Base-by-base conservation (phyloP, 2,113 vertebrate species). In the Ardeotis arabs region DNA sequence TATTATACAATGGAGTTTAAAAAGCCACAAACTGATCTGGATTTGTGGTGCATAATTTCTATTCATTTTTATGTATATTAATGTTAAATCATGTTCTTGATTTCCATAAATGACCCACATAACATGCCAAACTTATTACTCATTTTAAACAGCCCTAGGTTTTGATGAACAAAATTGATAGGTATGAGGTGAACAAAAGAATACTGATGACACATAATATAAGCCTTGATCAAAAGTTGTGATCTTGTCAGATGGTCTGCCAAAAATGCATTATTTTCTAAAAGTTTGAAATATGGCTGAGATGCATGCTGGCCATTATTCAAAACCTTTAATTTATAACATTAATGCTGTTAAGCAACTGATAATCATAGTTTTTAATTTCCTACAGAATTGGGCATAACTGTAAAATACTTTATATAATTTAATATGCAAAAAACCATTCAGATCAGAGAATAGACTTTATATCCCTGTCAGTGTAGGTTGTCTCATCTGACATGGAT, bases 91-190 rank as follows among this genome's bases (percentile, higher is more conserved):
- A 95, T 85, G 69, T 84, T 91, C 84, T 96, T 96, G 89, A 97
- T 97, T 98, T 97, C 95, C 73, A 63, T 97, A 96, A 97, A 84
- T 90, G 87, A 93, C 95, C 95, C 53, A 72, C 33, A 77, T 59
- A 80, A 78, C 76, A 87, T 87, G 88, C 92, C 66, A 95, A 64
- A 84, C 74, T 89, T 69, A 67, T 90, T 96, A 78, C 33, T 66
- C 3, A 9, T 83, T 90, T 95, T 96, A 91, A 96, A 96, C 59
- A 77, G 82, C 55, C 70, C 85, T 44, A 60, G 52, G 56, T 91
- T 85, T 88, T 97, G 92, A 96, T 97, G 93, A 97, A 81, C 81
- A 93, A 97, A 97, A 97, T 90, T 96, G 92, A 93, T 96, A 86
- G 93, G 68, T 96, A 91, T 41, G 76, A 70, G 55, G 86, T 77